Percentiles rank a stretch among this genome's conserved stretches.
Evolutionary conservation across 2,797 vertebrate species (phyloP).

Genomic region (Malacoctenus gilli): DNA sequence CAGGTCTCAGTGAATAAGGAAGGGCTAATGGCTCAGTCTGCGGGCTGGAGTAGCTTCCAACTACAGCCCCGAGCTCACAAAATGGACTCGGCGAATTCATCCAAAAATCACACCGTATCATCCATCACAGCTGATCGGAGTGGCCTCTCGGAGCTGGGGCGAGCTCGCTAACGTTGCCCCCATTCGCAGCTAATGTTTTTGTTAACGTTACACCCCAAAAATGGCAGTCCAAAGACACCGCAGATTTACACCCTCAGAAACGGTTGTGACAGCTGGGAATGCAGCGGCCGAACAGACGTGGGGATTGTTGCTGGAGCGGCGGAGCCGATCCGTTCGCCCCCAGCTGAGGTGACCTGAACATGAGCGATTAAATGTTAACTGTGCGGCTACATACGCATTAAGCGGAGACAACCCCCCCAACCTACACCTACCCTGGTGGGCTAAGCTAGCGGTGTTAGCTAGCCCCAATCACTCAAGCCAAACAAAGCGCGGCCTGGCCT

Average conservation of each 20-base stretch:
- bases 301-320: slow-evolving; percentile 11
- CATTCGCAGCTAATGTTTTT: slow-evolving; percentile 71
- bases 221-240: slow-evolving; percentile 76
- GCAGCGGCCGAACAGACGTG: slow-evolving; percentile 40
- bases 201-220: slow-evolving; percentile 81
- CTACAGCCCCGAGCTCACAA: slow-evolving; percentile 26
- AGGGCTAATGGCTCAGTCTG: slow-evolving; percentile 23
- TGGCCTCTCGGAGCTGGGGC: slow-evolving; percentile 42
- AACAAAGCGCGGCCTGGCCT: slow-evolving; percentile 98
- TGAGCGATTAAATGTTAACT: slow-evolving; percentile 43
- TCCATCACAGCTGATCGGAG: slow-evolving; percentile 62
- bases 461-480: slow-evolving; percentile 84
- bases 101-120: slow-evolving; percentile 31
- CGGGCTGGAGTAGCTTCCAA: slow-evolving; percentile 25
- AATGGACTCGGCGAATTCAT: slow-evolving; percentile 42
- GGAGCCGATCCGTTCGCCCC: slow-evolving; percentile 14
- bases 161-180: slow-evolving; percentile 53
- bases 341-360: slow-evolving; percentile 28
- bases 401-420: slow-evolving; percentile 68
- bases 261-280: slow-evolving; percentile 79
- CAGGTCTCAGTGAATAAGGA: slow-evolving; percentile 53
- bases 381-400: slow-evolving; percentile 66
- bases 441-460: slow-evolving; percentile 67
- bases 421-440: slow-evolving; percentile 50
- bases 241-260: slow-evolving; percentile 73